phyloP scores from a whole-genome alignment of 2,113 vertebrate species.

The Ptyas mucosa region DNA sequence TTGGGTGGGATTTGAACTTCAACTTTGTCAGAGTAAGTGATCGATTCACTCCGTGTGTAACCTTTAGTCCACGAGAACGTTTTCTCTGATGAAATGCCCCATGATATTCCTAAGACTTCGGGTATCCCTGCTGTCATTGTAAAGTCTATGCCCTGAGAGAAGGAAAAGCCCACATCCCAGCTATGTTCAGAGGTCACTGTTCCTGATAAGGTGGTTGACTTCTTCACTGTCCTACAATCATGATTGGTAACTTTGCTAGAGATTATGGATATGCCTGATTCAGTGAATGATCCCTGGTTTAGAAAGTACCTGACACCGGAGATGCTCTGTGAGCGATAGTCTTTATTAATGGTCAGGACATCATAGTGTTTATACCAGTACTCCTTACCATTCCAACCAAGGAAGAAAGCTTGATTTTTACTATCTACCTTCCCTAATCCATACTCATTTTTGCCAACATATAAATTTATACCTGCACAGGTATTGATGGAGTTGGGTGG shows the following conservation, averaged over 20 bases:
- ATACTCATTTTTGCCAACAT: conserved; percentile 74
- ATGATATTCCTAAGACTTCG: conserved; percentile 57
- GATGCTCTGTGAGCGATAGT: conserved; percentile 69
- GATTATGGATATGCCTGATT: conserved; percentile 69
- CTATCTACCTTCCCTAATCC: conserved; percentile 74
- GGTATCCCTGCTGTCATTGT: conserved; percentile 71
- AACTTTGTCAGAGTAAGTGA: conserved; percentile 66
- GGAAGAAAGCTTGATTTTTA: conserved; percentile 69
- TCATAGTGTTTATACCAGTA: conserved; percentile 75
- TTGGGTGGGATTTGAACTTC: conserved; percentile 65
- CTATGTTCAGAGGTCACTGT: conserved; percentile 63
- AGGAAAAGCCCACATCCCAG: conserved; percentile 70
- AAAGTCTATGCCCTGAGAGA: conserved; percentile 62
- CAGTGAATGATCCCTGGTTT: conserved; percentile 59
- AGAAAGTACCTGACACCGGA: conserved; percentile 65
- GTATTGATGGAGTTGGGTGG: conserved; percentile 62
- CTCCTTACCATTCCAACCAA: conserved; percentile 72
- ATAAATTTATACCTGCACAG: conserved; percentile 56
- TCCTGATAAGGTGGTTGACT: conserved; percentile 70
- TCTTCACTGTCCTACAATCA: conserved; percentile 61
- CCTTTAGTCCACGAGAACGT: conserved; percentile 67
- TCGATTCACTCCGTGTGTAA: conserved; percentile 62
- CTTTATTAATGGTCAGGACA: conserved; percentile 68
- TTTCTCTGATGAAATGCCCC: conserved; percentile 65
- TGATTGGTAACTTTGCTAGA: conserved; percentile 69